Conservation (phyloP, 2,888 invertebrate species). For the Oxyteleia sp. region DNA sequence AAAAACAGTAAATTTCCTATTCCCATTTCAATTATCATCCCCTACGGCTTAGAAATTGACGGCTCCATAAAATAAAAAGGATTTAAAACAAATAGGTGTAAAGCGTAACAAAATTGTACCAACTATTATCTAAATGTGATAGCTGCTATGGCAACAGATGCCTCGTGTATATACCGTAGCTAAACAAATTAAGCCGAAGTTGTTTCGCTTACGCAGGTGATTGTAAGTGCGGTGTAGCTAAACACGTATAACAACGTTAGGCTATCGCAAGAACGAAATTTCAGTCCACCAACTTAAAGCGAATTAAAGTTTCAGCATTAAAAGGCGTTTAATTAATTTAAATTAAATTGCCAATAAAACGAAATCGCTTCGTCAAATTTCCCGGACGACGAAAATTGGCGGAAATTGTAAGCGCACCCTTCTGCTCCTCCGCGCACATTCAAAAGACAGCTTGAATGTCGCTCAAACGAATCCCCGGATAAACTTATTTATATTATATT, state of each 20-base stretch:
- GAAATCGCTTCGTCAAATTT: conserved; percentile 2
- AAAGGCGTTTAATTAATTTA: conserved; percentile 38
- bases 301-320: conserved; percentile 38
- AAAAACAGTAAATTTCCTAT: no score
- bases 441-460: no score
- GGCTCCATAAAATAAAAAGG: background rate
- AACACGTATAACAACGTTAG: conserved; percentile 18
- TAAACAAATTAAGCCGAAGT: conserved; percentile 30
- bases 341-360: conserved; percentile 1
- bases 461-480: background rate
- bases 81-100: conserved; percentile 31
- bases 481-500: conserved; percentile 32
- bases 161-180: conserved; percentile 25
- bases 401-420: background rate
- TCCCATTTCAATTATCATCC: no score
- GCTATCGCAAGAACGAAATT: conserved; percentile 27
- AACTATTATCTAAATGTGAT: conserved; percentile 37
- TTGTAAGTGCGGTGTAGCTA: conserved; percentile 15
- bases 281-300: conserved; percentile 19
- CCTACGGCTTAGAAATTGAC: no score
- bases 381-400: background rate
- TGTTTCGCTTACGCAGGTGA: conserved; percentile 31
- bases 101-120: conserved; percentile 29
- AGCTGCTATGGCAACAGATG: conserved; percentile 49
- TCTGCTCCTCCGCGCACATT: background rate